Evolutionary conservation across 2,797 vertebrate genomes (phyloP), one percentile per base, ranked within the genome.

Genomic region (Hemitrygon akajei): DNA sequence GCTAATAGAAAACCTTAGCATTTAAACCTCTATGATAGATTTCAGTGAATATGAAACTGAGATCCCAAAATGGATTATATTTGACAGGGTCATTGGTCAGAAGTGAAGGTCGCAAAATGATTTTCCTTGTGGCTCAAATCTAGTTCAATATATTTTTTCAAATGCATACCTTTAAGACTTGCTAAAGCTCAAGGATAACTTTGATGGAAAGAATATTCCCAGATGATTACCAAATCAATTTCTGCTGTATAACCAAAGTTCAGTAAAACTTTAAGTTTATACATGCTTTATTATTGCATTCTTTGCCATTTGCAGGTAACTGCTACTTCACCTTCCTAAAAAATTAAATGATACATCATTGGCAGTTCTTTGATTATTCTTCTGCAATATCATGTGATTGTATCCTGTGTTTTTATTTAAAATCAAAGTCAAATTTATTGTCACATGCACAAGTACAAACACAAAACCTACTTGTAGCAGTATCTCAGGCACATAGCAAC

Each of bases 151-250:
- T 30, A 92, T 66, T 75, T 27, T 37, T 91, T 91, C 91, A 92
- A 73, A 92, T 71, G 3, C 3, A 73, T 91, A 91, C 20, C 89
- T 71, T 40, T 20, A 20, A 47, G 89, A 73, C 34, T 86, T 1
- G 58, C 20, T 69, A n/a, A 91, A 91, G 25, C 89, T 73, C 71
- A 91, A 91, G 37, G 73, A 92, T 56, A 22, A 56, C 71, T 75
- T 75, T 92, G 91, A 75, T 92, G 69, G 91, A 92, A 75, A 75
- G 66, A 73, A 73, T 92, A 34, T 75, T 92, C 91, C 47, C 25
- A 40, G 18, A 73, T n/a, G 7, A 71, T 91, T 27, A 34, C 89
- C 34, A 91, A 71, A 73, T 91, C 66, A 91, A 71, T 71, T 71
- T 20, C 34, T 40, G 63, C 34, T 91, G 10, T n/a, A 40, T 71